Percentiles rank a stretch among this genome's conserved stretches.
Conservation (phyloP, 2,113 vertebrate genomes). For the Equus quagga region DNA sequence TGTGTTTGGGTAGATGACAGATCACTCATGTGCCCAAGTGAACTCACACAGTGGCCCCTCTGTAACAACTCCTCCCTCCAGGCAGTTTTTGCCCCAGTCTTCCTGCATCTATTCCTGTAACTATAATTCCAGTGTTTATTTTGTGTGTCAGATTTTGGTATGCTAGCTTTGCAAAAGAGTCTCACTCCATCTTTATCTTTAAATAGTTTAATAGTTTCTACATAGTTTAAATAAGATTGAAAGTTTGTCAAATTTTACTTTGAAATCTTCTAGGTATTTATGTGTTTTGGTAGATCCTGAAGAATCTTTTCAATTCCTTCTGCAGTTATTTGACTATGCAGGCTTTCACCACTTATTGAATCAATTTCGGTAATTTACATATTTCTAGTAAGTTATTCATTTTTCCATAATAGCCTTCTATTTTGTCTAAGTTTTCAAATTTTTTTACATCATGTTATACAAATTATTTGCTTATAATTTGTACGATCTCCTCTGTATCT, state of each 20-base stretch:
- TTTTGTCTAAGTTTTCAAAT: slow-evolving; percentile 9
- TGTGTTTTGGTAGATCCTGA: not conserved
- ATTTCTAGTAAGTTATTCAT: slow-evolving; percentile 15
- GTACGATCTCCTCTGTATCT: not conserved
- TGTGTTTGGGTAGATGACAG: not conserved
- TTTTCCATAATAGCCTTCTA: not conserved
- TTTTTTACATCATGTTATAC: not conserved
- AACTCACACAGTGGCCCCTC: not conserved
- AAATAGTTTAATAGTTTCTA: not conserved
- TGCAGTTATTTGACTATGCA: not conserved
- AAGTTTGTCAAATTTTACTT: not conserved
- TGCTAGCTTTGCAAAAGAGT: not conserved
- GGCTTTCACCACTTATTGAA: not conserved
- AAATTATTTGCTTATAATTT: not conserved
- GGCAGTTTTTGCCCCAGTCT: not conserved
- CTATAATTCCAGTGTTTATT: not conserved
- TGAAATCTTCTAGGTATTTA: not conserved
- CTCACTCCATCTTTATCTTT: not conserved
- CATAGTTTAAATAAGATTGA: not conserved
- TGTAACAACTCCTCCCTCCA: not conserved
- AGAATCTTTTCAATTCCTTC: not conserved
- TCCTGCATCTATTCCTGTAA: not conserved
- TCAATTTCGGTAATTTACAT: not conserved
- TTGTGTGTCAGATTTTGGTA: not conserved
- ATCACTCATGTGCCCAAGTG: not conserved